Base-by-base conservation (phyloP, 2,888 invertebrate genomes). In the Cyclophora punctaria region DNA sequence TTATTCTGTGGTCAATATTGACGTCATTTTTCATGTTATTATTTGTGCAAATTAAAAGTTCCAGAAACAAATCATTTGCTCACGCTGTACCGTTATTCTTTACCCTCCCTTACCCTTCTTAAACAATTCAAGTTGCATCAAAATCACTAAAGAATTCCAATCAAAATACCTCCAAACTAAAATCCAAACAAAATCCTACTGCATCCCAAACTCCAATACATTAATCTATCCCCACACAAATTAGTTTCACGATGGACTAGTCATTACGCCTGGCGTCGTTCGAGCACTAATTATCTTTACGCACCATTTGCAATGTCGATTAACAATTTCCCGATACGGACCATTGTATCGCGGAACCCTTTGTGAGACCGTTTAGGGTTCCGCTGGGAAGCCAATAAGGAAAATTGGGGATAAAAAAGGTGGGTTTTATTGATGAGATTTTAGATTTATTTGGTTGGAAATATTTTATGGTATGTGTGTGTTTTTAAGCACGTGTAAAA, bases 251-350 rank as follows among this genome's bases (percentile, higher is more conserved):
- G 59, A 59, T 51, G 61, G 62, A 65, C 68, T 64, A 67, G 62
- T 64, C 58, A 61, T 66, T 66, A 68, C 67, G 58, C 58, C 56
- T 59, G 67, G 64, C 67, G 66, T 64, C 70, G 67, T 60, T 55
- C 62, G 58, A 59, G 49, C 53, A 51, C 65, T 75, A 78, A 80
- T 79, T 78, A 80, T 79, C 78, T 79, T 78, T 70, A 77, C 74
- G 75, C 72, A 63, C 74, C 79, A 80, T 80, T 80, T 73, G 73
- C 69, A 65, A 60, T 67, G 64, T 55, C 75, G 71, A 76, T 78
- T 78, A 77, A 73, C 78, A 71, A 77, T 76, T 77, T 69, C 69
- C 71, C 64, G 72, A 62, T 60, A 58, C 50, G 60, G 60, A 58
- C 62, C 62, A 70, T 70, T 71, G 68, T 72, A 66, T 52, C 53